Evolutionary conservation across 2,888 invertebrate genomes (phyloP).

Genomic region (Nephrotoma guestfalica): DNA sequence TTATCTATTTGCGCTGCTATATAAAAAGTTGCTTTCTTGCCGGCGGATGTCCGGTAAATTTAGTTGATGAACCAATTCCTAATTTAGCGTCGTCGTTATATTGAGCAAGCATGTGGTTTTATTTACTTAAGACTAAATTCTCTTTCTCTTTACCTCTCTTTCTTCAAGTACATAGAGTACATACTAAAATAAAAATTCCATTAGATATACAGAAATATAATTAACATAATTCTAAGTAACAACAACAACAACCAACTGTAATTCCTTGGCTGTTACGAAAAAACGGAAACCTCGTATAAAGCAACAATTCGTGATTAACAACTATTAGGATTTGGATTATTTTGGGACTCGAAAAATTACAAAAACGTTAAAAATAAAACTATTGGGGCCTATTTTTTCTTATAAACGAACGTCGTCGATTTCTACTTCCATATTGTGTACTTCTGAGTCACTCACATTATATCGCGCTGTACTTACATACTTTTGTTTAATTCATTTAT

Average conservation of each 20-base stretch:
- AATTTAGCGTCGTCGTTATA: not conserved
- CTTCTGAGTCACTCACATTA: not conserved
- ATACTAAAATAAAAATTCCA: not conserved
- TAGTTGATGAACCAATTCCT: conserved; percentile 6
- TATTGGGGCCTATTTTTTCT: not conserved
- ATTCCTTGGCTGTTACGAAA: not conserved
- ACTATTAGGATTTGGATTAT: not conserved
- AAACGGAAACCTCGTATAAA: not conserved
- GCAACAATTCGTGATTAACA: not conserved
- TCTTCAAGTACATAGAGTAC: not conserved
- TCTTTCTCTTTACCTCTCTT: not conserved
- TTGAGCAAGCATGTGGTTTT: not conserved
- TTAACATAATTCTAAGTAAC: not conserved
- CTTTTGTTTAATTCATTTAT: not conserved
- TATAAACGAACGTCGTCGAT: not conserved
- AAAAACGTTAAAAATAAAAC: not conserved
- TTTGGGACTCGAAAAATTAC: not conserved
- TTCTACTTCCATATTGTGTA: not conserved
- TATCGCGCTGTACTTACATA: not conserved
- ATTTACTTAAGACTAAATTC: not conserved
- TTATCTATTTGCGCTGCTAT: not conserved
- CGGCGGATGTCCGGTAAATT: conserved; percentile 9
- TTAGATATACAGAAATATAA: not conserved
- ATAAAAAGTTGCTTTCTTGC: not conserved
- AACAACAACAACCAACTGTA: not conserved